Evolutionary conservation across 2,888 invertebrate genomes (phyloP).

Genomic region (Drosophila anceps): DNA sequence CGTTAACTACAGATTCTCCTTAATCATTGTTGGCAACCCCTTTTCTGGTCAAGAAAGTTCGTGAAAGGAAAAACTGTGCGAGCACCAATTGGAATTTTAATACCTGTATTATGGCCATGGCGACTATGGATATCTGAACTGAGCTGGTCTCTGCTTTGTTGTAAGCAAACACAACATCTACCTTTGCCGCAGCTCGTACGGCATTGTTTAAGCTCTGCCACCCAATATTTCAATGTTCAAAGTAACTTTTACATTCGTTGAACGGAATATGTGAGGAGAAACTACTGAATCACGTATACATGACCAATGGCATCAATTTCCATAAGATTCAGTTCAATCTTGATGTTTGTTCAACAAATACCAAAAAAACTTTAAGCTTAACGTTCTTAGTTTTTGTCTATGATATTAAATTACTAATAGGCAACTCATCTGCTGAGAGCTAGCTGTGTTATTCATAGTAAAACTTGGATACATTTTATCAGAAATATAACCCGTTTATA

Average conservation of each 20-base stretch:
- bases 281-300: no score
- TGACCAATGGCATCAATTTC: neutral
- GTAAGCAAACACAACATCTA: neutral
- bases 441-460: neutral
- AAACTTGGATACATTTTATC: neutral
- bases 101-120: neutral
- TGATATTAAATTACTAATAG: neutral
- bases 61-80: neutral
- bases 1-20: neutral
- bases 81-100: neutral
- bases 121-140: neutral
- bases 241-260: neutral
- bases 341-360: no score
- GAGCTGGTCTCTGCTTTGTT: neutral
- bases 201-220: neutral
- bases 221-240: neutral
- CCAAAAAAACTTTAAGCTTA: no score
- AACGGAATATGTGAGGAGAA: no score
- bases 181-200: neutral
- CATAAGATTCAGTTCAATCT: neutral
- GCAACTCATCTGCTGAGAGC: no score
- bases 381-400: neutral
- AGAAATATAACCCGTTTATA: neutral
- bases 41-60: neutral
- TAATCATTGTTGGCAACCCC: neutral